Evolutionary conservation across 2,797 vertebrate genomes (phyloP).

Genomic region (Craterocephalus amniculus): DNA sequence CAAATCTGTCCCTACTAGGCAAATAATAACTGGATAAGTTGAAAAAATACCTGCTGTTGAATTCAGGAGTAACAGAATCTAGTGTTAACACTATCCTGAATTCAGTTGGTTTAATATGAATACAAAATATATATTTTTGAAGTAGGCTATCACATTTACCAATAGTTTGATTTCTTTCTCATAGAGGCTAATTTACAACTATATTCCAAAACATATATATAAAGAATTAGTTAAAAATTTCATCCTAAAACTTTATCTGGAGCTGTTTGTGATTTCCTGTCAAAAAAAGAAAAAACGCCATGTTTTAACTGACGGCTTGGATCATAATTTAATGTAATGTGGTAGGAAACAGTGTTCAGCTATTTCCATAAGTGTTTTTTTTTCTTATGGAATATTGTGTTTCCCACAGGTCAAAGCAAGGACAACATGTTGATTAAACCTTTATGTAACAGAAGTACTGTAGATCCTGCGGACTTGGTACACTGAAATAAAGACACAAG

Average conservation of each 20-base stretch:
- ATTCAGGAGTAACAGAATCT: background rate
- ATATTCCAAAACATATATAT: background rate
- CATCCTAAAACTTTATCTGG: too few species aligned
- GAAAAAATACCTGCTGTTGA: background rate
- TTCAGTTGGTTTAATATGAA: too few species aligned
- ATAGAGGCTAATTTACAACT: background rate
- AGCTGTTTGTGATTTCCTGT: background rate
- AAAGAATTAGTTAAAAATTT: too few species aligned
- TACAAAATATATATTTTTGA: too few species aligned
- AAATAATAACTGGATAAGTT: background rate
- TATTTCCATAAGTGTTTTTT: background rate
- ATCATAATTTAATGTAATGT: slow-evolving; percentile 6
- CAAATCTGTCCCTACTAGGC: background rate
- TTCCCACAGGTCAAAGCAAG: slow-evolving; percentile 13
- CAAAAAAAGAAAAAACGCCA: background rate
- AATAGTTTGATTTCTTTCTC: too few species aligned
- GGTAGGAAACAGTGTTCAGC: background rate
- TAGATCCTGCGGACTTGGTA: background rate
- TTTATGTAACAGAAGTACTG: slow-evolving; percentile 3
- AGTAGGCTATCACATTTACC: too few species aligned
- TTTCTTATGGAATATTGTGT: background rate
- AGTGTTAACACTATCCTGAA: too few species aligned
- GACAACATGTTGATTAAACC: slow-evolving; percentile 25
- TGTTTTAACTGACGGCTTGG: background rate
- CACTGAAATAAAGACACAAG: background rate